A percentile compares a stretch with the other conserved stretches of the same genome.
phyloP scores from a whole-genome alignment of 2,888 invertebrate species.

The Meliscaeva auricollis region DNA sequence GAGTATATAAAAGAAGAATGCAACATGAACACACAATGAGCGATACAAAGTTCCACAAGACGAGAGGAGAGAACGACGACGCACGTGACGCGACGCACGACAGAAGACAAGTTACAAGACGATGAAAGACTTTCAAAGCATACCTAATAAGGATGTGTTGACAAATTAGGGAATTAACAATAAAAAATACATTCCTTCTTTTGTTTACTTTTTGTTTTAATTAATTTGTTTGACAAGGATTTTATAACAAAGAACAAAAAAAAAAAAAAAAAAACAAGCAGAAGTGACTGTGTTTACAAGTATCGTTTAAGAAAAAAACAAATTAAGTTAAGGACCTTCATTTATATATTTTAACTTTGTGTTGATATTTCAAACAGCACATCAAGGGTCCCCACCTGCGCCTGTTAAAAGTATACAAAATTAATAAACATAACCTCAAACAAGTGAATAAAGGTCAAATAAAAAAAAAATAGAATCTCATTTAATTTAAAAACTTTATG shows the following conservation, averaged over 20 bases:
- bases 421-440: no score
- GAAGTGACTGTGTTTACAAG: not conserved
- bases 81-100: not conserved
- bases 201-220: slow-evolving; percentile 6
- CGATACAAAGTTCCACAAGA: not conserved
- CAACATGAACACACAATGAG: not conserved
- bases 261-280: not conserved
- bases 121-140: not conserved
- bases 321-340: not conserved
- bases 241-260: not conserved
- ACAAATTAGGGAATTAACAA: slow-evolving; percentile 8
- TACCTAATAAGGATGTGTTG: slow-evolving; percentile 5
- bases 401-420: no score
- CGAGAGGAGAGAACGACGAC: not conserved
- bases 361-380: no score
- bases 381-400: no score
- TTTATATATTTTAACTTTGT: no score
- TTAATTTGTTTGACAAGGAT: slow-evolving; percentile 14
- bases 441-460: no score
- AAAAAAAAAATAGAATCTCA: no score
- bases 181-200: not conserved
- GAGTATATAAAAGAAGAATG: not conserved
- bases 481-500: no score
- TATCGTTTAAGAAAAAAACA: not conserved
- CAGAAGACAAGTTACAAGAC: not conserved